Base-by-base conservation (phyloP, 2,888 invertebrate species). In the Agrotis clavis region DNA sequence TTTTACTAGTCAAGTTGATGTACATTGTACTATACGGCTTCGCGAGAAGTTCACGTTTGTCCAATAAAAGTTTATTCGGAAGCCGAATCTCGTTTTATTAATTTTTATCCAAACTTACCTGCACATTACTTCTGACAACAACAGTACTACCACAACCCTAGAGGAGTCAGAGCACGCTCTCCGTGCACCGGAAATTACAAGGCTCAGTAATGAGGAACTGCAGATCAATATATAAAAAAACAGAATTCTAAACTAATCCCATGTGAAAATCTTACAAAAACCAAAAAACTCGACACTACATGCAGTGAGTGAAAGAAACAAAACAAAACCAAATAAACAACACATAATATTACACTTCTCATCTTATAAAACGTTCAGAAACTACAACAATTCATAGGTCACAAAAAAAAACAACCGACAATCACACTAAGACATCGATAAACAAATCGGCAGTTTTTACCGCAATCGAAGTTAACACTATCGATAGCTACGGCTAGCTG, bases 21-120 rank as follows among this genome's bases (percentile, higher is more conserved):
- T 95, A 94, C 90, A 92, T 90, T 92, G 89, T 92, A 91, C 87
- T 85, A 76, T 82, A 74, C 83, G 90, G 92, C 93, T 92, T 92
- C 92, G 86, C 83, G 84, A 86, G 90, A 89, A 89, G 90, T 90
- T 90, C 89, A 90, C 89, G 91, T 94, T 94, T 94, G 94, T 94
- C 95, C 94, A 96, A 94, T 95, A 95, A 95, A 95, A 92, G 90
- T 93, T 94, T 94, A 94, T 94, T 94, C 94, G 91, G 93, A 95
- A 92, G 94, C 93, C 91, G 90, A 91, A 87, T 56, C 77, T 89
- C 77, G 91, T 95, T 95, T 95, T 75, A 90, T 88, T 91, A 78
- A 25, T 69, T 72, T 30, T n/a, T 35, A 16, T 47, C 21, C 25
- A 11, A 1, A 4, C 47, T 25, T 53, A 41, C 47, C 16, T 30